phyloP scores from a whole-genome alignment of 1,140 invertebrate species.

The Choristoneura fumiferana region DNA sequence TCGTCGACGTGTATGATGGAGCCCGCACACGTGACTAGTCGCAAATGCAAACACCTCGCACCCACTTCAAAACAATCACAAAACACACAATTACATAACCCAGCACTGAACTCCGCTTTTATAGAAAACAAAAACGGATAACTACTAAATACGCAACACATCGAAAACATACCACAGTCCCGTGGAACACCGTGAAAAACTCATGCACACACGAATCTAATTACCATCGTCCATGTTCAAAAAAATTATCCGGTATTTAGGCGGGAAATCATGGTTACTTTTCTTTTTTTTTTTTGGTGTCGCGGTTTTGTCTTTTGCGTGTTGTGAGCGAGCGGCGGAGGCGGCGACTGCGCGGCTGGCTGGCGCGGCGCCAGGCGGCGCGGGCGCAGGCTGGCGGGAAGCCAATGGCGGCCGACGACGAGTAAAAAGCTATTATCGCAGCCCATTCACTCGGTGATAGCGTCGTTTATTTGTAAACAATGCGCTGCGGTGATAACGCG shows the following conservation, averaged over 20 bases:
- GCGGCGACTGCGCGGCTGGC: conserved; percentile 50
- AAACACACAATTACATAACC: conserved; percentile 26
- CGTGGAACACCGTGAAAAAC: conserved; percentile 20
- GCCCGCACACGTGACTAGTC: no score
- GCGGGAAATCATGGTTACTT: conserved; percentile 52
- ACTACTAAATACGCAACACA: background rate
- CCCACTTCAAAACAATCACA: conserved; percentile 20
- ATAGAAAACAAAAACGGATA: conserved; percentile 18
- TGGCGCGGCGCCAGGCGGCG: conserved; percentile 26
- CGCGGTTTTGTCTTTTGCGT: conserved; percentile 27
- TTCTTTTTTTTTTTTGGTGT: conserved; percentile 34
- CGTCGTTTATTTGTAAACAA: conserved; percentile 18
- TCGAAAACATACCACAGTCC: conserved; percentile 12
- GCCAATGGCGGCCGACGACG: conserved; percentile 35
- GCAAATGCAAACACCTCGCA: conserved; percentile 11
- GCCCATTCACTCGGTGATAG: conserved; percentile 4
- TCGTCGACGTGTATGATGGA: no score
- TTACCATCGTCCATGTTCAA: conserved; percentile 70
- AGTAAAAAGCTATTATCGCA: conserved; percentile 25
- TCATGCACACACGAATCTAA: conserved; percentile 45
- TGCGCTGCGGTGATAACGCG: conserved; percentile 9
- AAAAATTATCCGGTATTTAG: conserved; percentile 45
- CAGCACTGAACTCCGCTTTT: conserved; percentile 20
- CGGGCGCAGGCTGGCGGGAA: conserved; percentile 33
- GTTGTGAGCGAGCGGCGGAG: conserved; percentile 35